These are phyloP conservation scores for Flabesymbios commensalis DNA, from an alignment of 2,888 invertebrate species.

Conservation along the genomic window DNA sequence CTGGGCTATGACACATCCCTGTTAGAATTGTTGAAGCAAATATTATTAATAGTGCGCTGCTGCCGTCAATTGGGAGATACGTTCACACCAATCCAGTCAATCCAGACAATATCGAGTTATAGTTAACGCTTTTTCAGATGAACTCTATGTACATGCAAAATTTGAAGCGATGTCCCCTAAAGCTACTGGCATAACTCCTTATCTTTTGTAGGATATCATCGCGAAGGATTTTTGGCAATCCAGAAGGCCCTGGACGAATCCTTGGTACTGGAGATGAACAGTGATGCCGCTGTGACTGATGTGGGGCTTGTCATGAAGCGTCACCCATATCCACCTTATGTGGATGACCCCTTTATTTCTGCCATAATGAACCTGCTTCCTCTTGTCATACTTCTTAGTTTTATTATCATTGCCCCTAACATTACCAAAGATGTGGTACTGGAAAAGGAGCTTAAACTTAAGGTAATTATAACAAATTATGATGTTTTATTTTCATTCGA, in stretches of 20 bases:
- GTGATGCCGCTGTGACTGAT: constrained; percentile 3
- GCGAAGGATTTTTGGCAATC: constrained; percentile 72
- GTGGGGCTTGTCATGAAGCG: constrained; percentile 65
- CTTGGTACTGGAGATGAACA: constrained; percentile 45
- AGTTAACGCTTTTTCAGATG: too few relatives aligned
- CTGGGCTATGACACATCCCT: background rate
- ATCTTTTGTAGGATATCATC: constrained; percentile 65
- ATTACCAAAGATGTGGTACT: constrained; percentile 73
- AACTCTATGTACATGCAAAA: too few relatives aligned
- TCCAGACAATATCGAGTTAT: too few relatives aligned
- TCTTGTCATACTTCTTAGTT: constrained; percentile 77
- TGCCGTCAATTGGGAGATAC: too few relatives aligned
- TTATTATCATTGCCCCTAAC: constrained; percentile 77
- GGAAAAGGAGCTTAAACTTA: constrained; percentile 76
- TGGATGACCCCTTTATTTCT: constrained; percentile 71
- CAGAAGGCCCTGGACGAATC: constrained; percentile 67
- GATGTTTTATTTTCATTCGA: too few relatives aligned
- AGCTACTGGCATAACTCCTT: background rate
- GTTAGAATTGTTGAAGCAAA: too few relatives aligned
- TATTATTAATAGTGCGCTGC: too few relatives aligned
- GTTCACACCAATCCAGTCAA: too few relatives aligned
- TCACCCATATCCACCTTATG: constrained; percentile 74
- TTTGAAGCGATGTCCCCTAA: background rate
- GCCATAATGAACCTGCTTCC: constrained; percentile 72
- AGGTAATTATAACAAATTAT: constrained; percentile 71